Evolutionary conservation across 1,140 invertebrate species (phyloP), one percentile per base, ranked within the genome.

Genomic region (Cylas formicarius): DNA sequence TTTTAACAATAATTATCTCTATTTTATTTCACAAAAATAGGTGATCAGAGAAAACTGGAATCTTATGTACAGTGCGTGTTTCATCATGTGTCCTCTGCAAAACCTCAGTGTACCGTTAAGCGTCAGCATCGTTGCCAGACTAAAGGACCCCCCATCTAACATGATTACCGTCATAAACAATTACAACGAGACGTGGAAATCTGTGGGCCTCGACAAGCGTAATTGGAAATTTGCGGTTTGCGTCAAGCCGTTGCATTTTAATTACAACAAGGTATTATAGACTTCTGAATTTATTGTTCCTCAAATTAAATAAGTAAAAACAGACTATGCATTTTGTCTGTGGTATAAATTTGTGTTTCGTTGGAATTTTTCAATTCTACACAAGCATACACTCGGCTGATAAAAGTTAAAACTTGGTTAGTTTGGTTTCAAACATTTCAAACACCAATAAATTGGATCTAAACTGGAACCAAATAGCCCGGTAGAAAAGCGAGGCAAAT

Each of bases 1-100:
- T 17, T 10, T 38, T 48, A 2, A 21, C 29, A 4, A 35, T 7
- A 22, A 26, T 8, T 20, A 43, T 44, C 40, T 49, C 37, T 44
- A 14, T 43, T 40, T 34, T 20, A n/a, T 28, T 28, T 28, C 16
- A 4, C n/a, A 3, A 3, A 58, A 67, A 33, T 48, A 84, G 77
- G 75, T 85, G 0, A 93, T 94, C 20, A 71, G 88, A 18, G 90
- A 95, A 66, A 92, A 93, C 65, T 95, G 90, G 90, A 93, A 91
- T 63, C 67, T 93, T 2, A 90, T 90, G 60, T 95, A 91, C 67
- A 92, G 87, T 55, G 90, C 90, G 6, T 86, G 82, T 50, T 94
- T 93, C 61, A 76, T 95, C 2, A 72, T 91, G 24, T 93, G 90
- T 56, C 79, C 84, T 3, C 65, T 90, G 24, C 67, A 58, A 63